phyloP scores from a whole-genome alignment of 1,140 invertebrate species.

The Conopomorpha cramerella region DNA sequence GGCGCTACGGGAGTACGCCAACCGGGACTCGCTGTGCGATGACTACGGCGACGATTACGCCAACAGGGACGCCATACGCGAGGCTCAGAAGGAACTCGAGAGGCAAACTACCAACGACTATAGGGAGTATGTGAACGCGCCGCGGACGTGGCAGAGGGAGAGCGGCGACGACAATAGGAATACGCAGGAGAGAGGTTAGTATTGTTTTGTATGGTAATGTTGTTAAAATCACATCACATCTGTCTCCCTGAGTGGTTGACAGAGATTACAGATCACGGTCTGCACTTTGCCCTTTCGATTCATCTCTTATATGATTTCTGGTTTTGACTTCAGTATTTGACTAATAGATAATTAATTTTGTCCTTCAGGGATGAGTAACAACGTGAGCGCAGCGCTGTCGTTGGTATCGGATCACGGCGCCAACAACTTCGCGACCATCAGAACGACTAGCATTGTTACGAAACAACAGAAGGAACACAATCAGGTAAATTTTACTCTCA shows the following conservation, averaged over 20 bases:
- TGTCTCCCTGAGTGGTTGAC: too few relatives aligned
- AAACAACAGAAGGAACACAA: conserved; percentile 99
- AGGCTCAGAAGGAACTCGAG: conserved; percentile 49
- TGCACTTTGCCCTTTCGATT: too few relatives aligned
- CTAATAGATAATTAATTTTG: conserved; percentile 2
- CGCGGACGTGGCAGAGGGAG: conserved; percentile 30
- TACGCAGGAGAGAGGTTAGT: conserved; percentile 40
- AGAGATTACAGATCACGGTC: too few relatives aligned
- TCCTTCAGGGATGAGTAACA: conserved; percentile 66
- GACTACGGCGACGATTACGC: conserved; percentile 56
- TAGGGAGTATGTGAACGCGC: conserved; percentile 53
- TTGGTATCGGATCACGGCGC: conserved; percentile 75
- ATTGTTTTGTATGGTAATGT: conserved; percentile 1
- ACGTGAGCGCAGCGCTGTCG: conserved; percentile 68
- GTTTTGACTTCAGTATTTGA: too few relatives aligned
- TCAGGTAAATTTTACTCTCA: conserved; percentile 62
- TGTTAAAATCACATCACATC: neutral
- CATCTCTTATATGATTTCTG: too few relatives aligned
- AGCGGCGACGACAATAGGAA: conserved; percentile 53
- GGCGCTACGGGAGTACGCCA: too few relatives aligned
- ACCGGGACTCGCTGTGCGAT: conserved; percentile 49
- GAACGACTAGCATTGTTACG: conserved; percentile 97
- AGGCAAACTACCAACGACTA: conserved; percentile 35
- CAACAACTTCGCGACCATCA: conserved; percentile 98
- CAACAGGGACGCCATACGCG: conserved; percentile 50